Percentiles rank a stretch among this genome's conserved stretches.
phyloP scores from a whole-genome alignment of 1,140 invertebrate genomes.

The Wasmannia auropunctata region DNA sequence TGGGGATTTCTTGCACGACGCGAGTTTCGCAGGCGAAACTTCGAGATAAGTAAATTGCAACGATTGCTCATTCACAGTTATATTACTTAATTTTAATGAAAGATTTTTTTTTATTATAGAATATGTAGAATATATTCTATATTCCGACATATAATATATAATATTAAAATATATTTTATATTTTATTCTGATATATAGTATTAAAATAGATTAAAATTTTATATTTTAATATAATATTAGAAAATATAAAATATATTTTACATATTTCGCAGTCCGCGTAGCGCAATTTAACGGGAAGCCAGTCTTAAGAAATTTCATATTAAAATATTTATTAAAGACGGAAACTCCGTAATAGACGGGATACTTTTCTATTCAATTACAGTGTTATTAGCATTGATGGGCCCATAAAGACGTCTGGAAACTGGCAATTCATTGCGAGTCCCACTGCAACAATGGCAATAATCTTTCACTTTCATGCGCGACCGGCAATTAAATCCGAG shows the following conservation, averaged over 20 bases:
- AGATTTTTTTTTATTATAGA: neutral
- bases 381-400: constrained; percentile 31
- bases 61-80: neutral
- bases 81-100: neutral
- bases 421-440: constrained; percentile 25
- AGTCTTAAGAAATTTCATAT: neutral
- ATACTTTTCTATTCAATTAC: constrained; percentile 35
- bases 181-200: too few species aligned
- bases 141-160: neutral
- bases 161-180: too few species aligned
- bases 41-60: neutral
- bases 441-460: constrained; percentile 27
- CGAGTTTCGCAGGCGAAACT: neutral
- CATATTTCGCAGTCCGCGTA: neutral
- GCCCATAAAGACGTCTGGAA: constrained; percentile 50
- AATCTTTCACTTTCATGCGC: constrained; percentile 40
- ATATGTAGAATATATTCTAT: neutral
- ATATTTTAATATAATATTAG: constrained; percentile 11
- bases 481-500: constrained; percentile 33
- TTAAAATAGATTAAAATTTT: too few species aligned
- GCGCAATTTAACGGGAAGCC: neutral
- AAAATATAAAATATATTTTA: neutral
- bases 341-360: constrained; percentile 4
- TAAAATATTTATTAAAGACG: constrained; percentile 42
- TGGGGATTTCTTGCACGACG: neutral